A percentile compares a stretch with the other conserved stretches of the same genome.
These are phyloP conservation scores for Diachasmimorpha longicaudata DNA, from an alignment of 1,140 invertebrate species.

Conservation along the genomic window DNA sequence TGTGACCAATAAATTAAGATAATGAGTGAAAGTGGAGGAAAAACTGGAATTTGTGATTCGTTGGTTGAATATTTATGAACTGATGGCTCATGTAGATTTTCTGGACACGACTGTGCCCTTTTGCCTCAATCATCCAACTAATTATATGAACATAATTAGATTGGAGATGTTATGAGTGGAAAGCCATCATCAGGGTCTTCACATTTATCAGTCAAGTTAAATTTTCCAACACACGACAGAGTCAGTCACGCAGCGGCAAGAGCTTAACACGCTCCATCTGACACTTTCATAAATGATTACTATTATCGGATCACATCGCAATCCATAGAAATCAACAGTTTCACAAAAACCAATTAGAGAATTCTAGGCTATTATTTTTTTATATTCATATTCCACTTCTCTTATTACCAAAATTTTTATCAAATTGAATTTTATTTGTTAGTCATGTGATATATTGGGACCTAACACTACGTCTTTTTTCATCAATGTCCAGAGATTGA, in stretches of 20 bases:
- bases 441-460: too few species aligned
- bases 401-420: too few species aligned
- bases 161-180: not conserved
- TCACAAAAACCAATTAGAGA: not conserved
- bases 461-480: too few species aligned
- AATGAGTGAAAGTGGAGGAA: not conserved
- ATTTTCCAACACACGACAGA: not conserved
- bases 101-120: not conserved
- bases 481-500: too few species aligned
- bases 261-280: not conserved
- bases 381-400: too few species aligned
- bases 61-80: conserved; percentile 11
- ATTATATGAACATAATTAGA: conserved; percentile 10
- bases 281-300: not conserved
- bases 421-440: too few species aligned
- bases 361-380: not conserved
- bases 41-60: not conserved
- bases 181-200: not conserved
- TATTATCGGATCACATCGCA: not conserved
- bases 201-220: not conserved
- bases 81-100: conserved; percentile 14
- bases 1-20: not conserved
- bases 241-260: not conserved
- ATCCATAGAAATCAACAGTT: not conserved
- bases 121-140: not conserved